A percentile compares a stretch with the other conserved stretches of the same genome.
Conservation (phyloP, 1,140 invertebrate genomes). For the Danaus plexippus region DNA sequence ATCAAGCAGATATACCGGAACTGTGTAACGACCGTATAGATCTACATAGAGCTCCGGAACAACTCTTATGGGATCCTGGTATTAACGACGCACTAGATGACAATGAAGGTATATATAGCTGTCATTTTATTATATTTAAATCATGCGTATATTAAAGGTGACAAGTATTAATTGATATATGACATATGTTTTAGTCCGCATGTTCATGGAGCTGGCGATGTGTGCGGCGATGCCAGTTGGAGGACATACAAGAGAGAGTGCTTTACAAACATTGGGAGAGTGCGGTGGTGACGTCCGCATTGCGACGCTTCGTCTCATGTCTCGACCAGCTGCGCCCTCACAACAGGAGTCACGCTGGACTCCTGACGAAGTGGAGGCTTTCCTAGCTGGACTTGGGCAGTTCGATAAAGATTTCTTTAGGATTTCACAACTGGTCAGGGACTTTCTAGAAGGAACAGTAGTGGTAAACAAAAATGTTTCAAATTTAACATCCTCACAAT, state of each 20-base stretch:
- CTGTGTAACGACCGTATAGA: constrained; percentile 68
- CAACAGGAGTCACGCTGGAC: constrained; percentile 89
- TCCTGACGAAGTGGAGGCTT: constrained; percentile 87
- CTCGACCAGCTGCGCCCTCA: constrained; percentile 78
- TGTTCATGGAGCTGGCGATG: constrained; percentile 94
- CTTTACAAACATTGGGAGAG: constrained; percentile 90
- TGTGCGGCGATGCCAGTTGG: constrained; percentile 91
- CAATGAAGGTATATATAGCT: constrained; percentile 76
- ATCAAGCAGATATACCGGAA: constrained; percentile 87
- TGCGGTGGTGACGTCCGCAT: constrained; percentile 90
- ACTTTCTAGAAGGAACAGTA: constrained; percentile 1
- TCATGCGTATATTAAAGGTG: not conserved
- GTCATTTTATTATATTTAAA: not conserved
- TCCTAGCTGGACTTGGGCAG: constrained; percentile 89
- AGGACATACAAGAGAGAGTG: constrained; percentile 95
- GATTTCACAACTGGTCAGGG: constrained; percentile 86
- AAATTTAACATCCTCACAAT: not conserved
- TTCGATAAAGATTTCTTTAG: constrained; percentile 95
- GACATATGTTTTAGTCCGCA: constrained; percentile 75
- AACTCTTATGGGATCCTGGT: constrained; percentile 89
- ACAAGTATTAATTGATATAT: constrained; percentile 7
- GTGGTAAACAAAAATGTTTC: constrained; percentile 1
- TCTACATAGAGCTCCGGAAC: constrained; percentile 74
- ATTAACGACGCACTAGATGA: constrained; percentile 80
- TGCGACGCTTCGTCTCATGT: constrained; percentile 88